Conservation (phyloP, 2,113 vertebrate species). For the Urocynchramus pylzowi region DNA sequence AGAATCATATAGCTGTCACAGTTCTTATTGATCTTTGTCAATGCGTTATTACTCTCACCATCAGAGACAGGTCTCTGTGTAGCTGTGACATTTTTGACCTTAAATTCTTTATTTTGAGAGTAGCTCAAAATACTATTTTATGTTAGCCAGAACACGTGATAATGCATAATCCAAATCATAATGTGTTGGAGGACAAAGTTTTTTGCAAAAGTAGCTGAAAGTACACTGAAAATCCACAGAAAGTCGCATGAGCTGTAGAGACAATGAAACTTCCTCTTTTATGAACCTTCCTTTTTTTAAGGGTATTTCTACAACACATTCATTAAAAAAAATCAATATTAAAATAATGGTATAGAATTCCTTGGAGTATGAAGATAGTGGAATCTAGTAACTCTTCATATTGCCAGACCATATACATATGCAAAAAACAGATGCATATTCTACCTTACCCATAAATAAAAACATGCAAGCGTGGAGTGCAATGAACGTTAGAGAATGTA, state of each 20-base stretch:
- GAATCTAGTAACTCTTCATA: neutral
- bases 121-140: neutral
- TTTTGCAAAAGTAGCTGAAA: neutral
- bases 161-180: neutral
- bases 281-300: neutral
- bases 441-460: neutral
- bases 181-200: neutral
- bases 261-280: neutral
- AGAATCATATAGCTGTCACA: neutral
- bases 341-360: neutral
- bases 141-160: neutral
- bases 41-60: neutral
- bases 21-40: neutral
- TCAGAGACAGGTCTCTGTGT: neutral
- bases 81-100: neutral
- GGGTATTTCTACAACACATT: rapidly evolving
- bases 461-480: neutral
- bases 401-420: neutral
- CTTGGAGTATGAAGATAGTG: neutral
- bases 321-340: neutral
- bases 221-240: neutral
- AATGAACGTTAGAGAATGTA: neutral
- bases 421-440: neutral
- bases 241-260: neutral
- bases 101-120: neutral